Conservation (phyloP, 2,113 vertebrate species). For the Pagrus major region DNA sequence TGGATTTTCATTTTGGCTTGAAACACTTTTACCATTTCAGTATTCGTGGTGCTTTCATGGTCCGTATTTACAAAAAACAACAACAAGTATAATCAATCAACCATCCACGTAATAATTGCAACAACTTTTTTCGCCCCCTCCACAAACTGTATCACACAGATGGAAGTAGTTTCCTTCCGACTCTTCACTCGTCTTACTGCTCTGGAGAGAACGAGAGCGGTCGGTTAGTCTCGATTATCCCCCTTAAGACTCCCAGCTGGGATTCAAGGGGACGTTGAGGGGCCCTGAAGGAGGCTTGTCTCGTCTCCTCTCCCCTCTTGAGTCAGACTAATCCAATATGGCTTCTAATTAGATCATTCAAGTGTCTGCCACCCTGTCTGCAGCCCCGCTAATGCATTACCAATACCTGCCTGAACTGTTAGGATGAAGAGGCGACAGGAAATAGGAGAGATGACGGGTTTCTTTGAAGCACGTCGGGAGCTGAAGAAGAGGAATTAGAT, state of each 20-base stretch:
- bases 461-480: conserved; percentile 6
- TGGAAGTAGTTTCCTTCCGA: too few relatives aligned
- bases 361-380: conserved; percentile 47
- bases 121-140: too few relatives aligned
- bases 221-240: neutral
- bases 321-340: conserved; percentile 63
- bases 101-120: too few relatives aligned
- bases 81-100: too few relatives aligned
- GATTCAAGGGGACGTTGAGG: conserved; percentile 5
- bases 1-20: too few relatives aligned
- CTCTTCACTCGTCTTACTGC: neutral
- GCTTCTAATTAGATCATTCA: conserved; percentile 52
- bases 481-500: conserved; percentile 12
- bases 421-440: conserved; percentile 37
- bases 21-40: too few relatives aligned
- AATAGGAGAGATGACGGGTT: conserved; percentile 14
- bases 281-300: neutral
- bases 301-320: neutral
- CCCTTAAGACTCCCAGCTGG: neutral
- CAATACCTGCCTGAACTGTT: conserved; percentile 39
- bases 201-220: neutral
- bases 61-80: too few relatives aligned
- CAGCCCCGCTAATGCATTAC: conserved; percentile 30
- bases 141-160: too few relatives aligned
- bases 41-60: too few relatives aligned